These are phyloP conservation scores for Heliconius sara DNA, from an alignment of 2,888 invertebrate species.

Conservation along the genomic window DNA sequence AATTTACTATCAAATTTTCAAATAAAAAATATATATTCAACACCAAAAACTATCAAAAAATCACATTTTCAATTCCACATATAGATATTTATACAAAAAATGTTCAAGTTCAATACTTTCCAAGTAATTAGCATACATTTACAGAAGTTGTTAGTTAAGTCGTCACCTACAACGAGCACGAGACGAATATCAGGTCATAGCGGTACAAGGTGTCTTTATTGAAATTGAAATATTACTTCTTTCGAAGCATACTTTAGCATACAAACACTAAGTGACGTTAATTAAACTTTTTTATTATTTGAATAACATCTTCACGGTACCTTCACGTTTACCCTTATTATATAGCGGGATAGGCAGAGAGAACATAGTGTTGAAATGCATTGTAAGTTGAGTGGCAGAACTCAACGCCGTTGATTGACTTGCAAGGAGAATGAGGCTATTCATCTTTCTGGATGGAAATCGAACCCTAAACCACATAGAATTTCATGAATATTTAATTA, in stretches of 20 bases:
- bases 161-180: not conserved
- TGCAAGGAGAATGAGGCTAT: too few species aligned
- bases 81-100: not conserved
- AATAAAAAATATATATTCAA: not conserved
- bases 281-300: not conserved
- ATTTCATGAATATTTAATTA: too few species aligned
- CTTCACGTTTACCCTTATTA: too few species aligned
- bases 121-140: slow-evolving; percentile 3
- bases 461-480: too few species aligned
- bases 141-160: not conserved
- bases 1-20: too few species aligned
- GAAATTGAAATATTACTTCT: slow-evolving; percentile 14
- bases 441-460: too few species aligned
- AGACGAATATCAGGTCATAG: slow-evolving; percentile 8
- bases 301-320: not conserved
- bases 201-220: slow-evolving; percentile 14
- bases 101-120: not conserved
- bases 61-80: too few species aligned
- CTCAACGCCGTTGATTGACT: too few species aligned
- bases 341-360: too few species aligned
- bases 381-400: too few species aligned
- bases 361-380: too few species aligned
- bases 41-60: too few species aligned
- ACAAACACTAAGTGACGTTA: not conserved
- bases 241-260: not conserved